Evolutionary conservation across 2,888 invertebrate species (phyloP).

Genomic region (Oeneis ivallda): DNA sequence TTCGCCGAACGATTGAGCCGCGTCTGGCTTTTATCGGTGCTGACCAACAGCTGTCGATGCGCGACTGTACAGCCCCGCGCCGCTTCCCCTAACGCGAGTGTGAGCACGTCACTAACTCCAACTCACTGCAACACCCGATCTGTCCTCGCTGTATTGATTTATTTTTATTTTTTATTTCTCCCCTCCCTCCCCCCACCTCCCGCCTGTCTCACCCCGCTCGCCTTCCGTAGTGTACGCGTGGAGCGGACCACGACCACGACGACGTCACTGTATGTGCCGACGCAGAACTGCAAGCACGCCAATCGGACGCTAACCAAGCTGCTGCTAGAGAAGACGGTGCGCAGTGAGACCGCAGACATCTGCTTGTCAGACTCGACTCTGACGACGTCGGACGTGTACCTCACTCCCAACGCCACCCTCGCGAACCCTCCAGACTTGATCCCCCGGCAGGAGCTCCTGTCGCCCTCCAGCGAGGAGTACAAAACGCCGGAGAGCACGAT

Average conservation of each 20-base stretch:
- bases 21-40: background rate
- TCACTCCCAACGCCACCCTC: constrained; percentile 65
- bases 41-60: background rate
- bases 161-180: constrained; percentile 51
- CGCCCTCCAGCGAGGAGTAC: constrained; percentile 58
- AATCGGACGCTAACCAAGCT: constrained; percentile 58
- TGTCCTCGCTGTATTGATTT: constrained; percentile 58
- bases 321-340: constrained; percentile 54
- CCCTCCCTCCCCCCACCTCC: constrained; percentile 38
- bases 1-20: background rate
- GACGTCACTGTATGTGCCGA: constrained; percentile 51
- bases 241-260: constrained; percentile 54
- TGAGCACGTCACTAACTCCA: constrained; percentile 61
- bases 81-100: constrained; percentile 33
- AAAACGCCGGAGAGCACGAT: constrained; percentile 60
- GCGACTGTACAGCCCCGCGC: constrained; percentile 44
- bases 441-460: constrained; percentile 53
- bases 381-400: constrained; percentile 53
- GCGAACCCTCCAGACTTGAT: constrained; percentile 64
- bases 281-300: constrained; percentile 51
- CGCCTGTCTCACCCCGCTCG: constrained; percentile 33
- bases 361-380: constrained; percentile 67
- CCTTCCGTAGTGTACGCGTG: constrained; percentile 55
- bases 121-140: constrained; percentile 31
- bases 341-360: constrained; percentile 56